Conservation (phyloP, 1,140 invertebrate genomes). For the Zaprionus kolodkinae region DNA sequence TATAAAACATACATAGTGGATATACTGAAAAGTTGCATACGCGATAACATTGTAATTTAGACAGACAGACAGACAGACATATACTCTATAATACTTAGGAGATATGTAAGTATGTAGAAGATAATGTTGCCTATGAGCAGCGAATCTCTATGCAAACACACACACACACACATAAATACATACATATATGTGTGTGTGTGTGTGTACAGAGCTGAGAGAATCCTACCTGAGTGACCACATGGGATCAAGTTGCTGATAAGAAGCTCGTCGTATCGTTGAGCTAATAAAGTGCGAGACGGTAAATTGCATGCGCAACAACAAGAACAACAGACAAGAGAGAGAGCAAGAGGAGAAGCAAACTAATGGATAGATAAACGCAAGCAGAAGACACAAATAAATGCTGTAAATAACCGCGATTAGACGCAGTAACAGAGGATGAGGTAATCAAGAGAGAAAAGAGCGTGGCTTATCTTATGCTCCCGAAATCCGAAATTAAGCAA, state of each 20-base stretch:
- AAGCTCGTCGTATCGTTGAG: conserved; percentile 48
- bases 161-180: neutral
- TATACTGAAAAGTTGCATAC: neutral
- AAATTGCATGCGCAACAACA: conserved; percentile 66
- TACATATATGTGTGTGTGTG: neutral
- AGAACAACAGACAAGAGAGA: neutral
- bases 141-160: conserved; percentile 38
- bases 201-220: conserved; percentile 23
- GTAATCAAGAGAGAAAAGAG: neutral
- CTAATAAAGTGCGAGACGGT: conserved; percentile 63
- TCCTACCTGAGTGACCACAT: conserved; percentile 58
- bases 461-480: conserved; percentile 33
- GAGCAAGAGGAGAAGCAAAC: neutral
- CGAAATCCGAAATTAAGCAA: conserved; percentile 21
- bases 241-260: conserved; percentile 57
- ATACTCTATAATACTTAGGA: neutral
- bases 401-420: neutral
- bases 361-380: conserved; percentile 9
- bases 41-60: neutral
- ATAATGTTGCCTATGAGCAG: conserved; percentile 25
- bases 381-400: conserved; percentile 1
- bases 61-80: neutral
- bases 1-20: neutral
- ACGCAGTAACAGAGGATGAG: neutral
- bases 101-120: conserved; percentile 13